These are phyloP conservation scores for Tipula unca DNA, from an alignment of 2,888 invertebrate species.

Conservation along the genomic window DNA sequence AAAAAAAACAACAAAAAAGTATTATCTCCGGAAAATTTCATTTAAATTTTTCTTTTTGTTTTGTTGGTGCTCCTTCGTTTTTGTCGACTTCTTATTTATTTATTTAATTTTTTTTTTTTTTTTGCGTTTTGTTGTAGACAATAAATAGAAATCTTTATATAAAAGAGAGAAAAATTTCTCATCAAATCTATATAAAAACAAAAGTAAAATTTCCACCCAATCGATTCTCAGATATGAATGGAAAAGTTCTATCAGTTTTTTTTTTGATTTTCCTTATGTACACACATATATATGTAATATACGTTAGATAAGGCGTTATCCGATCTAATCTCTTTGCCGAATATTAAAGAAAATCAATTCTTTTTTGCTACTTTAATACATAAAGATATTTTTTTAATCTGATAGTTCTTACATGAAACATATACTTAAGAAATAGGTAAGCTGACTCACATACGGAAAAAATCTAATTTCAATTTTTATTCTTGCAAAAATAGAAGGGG, in stretches of 20 bases:
- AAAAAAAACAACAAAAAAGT: not conserved
- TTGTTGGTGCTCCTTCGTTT: not conserved
- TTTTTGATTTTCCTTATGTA: not conserved
- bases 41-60: not conserved
- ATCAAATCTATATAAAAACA: constrained; percentile 8
- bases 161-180: not conserved
- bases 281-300: not conserved
- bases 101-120: not conserved
- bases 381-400: not conserved
- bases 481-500: not conserved
- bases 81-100: not conserved
- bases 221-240: not conserved
- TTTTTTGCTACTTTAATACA: not conserved
- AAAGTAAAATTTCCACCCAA: not conserved
- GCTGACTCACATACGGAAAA: not conserved
- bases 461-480: not conserved
- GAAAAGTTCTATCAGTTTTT: not conserved
- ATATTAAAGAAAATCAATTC: not conserved
- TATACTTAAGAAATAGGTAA: not conserved
- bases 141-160: not conserved
- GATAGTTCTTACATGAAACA: not conserved
- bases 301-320: constrained; percentile 4
- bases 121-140: not conserved
- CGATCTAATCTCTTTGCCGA: not conserved
- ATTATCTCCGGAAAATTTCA: not conserved